A percentile compares a stretch with the other conserved stretches of the same genome.
These are phyloP conservation scores for Oryctolagus cuniculus DNA, from an alignment of 2,113 vertebrate species.

Conservation along the genomic window mOryCun1.1 NC_091436.1:108587501-108588000, in stretches of 20 bases:
- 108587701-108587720: not conserved
- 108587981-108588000: too few relatives aligned
- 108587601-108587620: not conserved
- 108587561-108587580: conserved; percentile 36
- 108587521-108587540: not conserved
- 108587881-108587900: too few relatives aligned
- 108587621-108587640: conserved; percentile 12
- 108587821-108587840: not conserved
- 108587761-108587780: not conserved
- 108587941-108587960: too few relatives aligned
- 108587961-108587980: too few relatives aligned
- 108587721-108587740: not conserved
- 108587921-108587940: too few relatives aligned
- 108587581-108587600: not conserved
- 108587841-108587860: too few relatives aligned
- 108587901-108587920: too few relatives aligned
- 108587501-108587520: not conserved
- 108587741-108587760: not conserved
- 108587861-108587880: too few relatives aligned
- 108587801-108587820: not conserved
- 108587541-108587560: not conserved
- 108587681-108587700: not conserved
- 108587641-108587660: conserved; percentile 2
- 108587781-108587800: not conserved
- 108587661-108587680: conserved; percentile 3